Percentiles rank a stretch among this genome's conserved stretches.
Conservation (phyloP, 2,113 vertebrate genomes). For the Salvator merianae region DNA sequence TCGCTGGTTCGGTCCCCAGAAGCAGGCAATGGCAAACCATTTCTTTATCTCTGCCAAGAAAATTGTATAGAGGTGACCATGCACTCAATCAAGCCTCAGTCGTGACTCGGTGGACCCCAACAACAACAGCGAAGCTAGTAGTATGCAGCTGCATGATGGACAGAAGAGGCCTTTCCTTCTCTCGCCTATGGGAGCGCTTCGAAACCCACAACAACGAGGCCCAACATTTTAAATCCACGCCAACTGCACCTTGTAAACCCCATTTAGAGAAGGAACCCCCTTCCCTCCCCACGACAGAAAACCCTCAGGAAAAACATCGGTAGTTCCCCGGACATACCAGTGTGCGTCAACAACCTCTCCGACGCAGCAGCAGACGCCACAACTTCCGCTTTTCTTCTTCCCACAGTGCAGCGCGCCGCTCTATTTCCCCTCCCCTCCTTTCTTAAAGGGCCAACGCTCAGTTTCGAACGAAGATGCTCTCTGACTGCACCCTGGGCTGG, state of each 20-base stretch:
- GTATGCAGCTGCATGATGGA: too few relatives aligned
- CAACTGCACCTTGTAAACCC: accelerated
- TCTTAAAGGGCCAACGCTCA: neutral
- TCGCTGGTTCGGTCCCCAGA: too few relatives aligned
- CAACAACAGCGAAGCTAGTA: too few relatives aligned
- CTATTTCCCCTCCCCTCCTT: neutral
- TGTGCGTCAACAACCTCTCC: accelerated
- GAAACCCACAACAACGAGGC: neutral
- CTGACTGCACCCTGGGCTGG: too few relatives aligned
- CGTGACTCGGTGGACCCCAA: too few relatives aligned
- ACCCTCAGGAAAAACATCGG: accelerated
- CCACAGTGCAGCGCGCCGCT: neutral
- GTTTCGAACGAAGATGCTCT: neutral
- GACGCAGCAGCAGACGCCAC: too few relatives aligned
- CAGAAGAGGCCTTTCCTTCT: too few relatives aligned
- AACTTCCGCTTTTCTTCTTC: neutral
- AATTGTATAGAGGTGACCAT: too few relatives aligned
- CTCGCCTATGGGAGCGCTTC: too few relatives aligned
- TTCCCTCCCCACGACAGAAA: accelerated
- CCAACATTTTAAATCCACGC: neutral
- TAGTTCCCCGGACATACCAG: accelerated
- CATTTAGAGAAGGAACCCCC: accelerated
- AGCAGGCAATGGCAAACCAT: too few relatives aligned
- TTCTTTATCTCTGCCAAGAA: too few relatives aligned
- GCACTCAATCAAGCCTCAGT: too few relatives aligned